Percentiles rank a stretch among this genome's conserved stretches.
Evolutionary conservation across 2,888 invertebrate genomes (phyloP).

Genomic region (Sesia bembeciformis): DNA sequence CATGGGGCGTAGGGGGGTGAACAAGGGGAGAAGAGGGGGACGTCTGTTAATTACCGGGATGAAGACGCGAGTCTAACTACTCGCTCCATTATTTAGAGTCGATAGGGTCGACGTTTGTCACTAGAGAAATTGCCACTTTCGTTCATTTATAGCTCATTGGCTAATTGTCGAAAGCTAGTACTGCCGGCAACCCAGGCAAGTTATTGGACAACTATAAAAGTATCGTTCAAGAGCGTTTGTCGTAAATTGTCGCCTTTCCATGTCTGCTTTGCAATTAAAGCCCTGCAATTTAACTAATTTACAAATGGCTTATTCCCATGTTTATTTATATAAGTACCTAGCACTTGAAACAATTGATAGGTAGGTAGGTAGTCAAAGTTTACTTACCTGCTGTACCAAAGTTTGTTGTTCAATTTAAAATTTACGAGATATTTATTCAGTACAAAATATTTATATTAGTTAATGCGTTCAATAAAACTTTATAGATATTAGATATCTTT

Average conservation of each 20-base stretch:
- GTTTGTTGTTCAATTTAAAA: too few species aligned
- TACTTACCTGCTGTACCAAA: too few species aligned
- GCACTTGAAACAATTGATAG: too few species aligned
- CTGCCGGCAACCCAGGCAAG: too few species aligned
- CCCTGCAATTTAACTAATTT: neutral
- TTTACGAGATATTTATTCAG: too few species aligned
- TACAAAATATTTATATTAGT: too few species aligned
- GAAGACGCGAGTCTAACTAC: conserved; percentile 71
- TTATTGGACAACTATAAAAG: too few species aligned
- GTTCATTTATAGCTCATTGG: conserved; percentile 62
- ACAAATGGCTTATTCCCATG: too few species aligned
- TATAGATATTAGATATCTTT: too few species aligned
- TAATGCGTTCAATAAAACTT: too few species aligned
- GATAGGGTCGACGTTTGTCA: conserved; percentile 68
- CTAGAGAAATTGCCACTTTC: conserved; percentile 60
- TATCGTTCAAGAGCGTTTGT: neutral
- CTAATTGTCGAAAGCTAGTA: conserved; percentile 31
- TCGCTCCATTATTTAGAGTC: conserved; percentile 67
- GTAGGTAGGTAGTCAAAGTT: too few species aligned
- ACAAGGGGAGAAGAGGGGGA: conserved; percentile 10
- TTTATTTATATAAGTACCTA: too few species aligned
- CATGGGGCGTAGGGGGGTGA: conserved; percentile 14
- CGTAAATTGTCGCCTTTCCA: neutral
- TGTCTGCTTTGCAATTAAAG: neutral
- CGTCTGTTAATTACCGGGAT: conserved; percentile 65